Evolutionary conservation across 1,140 invertebrate genomes (phyloP).

Genomic region (Neelides sp.): DNA sequence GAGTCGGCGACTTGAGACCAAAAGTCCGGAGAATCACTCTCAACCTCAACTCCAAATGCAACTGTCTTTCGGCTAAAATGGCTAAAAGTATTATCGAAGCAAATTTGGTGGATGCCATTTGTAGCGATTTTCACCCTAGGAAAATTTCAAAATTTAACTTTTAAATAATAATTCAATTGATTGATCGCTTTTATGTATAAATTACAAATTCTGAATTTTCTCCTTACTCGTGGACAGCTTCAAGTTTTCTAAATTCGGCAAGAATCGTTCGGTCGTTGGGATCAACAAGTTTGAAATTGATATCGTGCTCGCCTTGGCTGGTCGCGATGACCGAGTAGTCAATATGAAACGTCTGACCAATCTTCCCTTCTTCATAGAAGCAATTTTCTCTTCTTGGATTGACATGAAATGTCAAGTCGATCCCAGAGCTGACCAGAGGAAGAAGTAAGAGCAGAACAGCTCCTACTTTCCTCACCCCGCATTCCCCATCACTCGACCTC

Average conservation of each 20-base stretch:
- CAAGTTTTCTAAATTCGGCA: slow-evolving; percentile 16
- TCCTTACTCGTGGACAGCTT: slow-evolving; percentile 6
- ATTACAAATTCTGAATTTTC: background rate
- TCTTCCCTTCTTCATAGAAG: slow-evolving; percentile 8
- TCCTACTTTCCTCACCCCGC: too few relatives aligned
- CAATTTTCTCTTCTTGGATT: slow-evolving; percentile 14
- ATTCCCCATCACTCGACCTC: too few relatives aligned
- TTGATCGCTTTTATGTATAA: too few relatives aligned
- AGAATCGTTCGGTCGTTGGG: slow-evolving; percentile 11
- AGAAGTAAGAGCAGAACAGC: too few relatives aligned
- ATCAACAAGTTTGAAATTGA: slow-evolving; percentile 20
- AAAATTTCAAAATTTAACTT: too few relatives aligned
- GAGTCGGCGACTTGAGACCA: slow-evolving; percentile 9
- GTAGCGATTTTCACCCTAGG: slow-evolving; percentile 29
- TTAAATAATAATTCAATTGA: too few relatives aligned
- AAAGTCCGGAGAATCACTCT: slow-evolving; percentile 46
- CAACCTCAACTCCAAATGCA: slow-evolving; percentile 63
- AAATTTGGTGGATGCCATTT: slow-evolving; percentile 61
- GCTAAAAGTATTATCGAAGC: slow-evolving; percentile 71
- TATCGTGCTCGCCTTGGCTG: slow-evolving; percentile 12
- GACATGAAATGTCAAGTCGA: slow-evolving; percentile 4
- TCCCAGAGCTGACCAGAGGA: background rate
- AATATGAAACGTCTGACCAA: slow-evolving; percentile 7
- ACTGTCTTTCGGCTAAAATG: slow-evolving; percentile 63
- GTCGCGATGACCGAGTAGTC: slow-evolving; percentile 18